Percentiles rank a stretch among this genome's conserved stretches.
These are phyloP conservation scores for Seriola quinqueradiata DNA, from an alignment of 2,113 vertebrate species.

Conservation along the genomic window DNA sequence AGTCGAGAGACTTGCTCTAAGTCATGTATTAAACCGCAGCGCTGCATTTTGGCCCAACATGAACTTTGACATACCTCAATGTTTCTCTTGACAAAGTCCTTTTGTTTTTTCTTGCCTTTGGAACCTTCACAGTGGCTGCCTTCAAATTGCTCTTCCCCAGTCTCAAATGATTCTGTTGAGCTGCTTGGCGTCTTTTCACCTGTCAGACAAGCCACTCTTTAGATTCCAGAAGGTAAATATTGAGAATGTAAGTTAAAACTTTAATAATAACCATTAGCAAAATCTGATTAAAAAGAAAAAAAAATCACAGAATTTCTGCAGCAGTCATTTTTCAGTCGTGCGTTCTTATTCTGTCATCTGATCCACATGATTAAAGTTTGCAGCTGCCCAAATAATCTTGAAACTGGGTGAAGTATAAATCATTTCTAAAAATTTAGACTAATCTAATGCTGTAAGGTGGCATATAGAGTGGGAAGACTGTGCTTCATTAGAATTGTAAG, in stretches of 20 bases:
- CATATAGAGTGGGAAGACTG: neutral
- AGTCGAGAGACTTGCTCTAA: constrained; percentile 12
- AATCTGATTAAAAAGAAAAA: neutral
- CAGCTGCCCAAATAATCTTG: neutral
- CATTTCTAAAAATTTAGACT: neutral
- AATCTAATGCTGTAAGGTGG: neutral
- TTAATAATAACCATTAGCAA: constrained; percentile 9
- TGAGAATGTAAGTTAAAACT: constrained; percentile 2
- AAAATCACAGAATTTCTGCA: neutral
- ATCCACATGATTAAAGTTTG: neutral
- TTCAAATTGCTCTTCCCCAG: constrained; percentile 45
- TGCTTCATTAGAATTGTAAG: neutral
- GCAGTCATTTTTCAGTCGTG: neutral
- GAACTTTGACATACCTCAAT: constrained; percentile 90
- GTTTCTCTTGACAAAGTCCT: constrained; percentile 93
- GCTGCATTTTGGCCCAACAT: constrained; percentile 45
- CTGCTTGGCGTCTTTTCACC: constrained; percentile 48
- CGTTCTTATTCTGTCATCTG: neutral
- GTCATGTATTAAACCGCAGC: constrained; percentile 45
- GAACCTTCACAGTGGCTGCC: constrained; percentile 51
- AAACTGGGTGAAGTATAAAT: neutral
- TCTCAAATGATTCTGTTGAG: constrained; percentile 38
- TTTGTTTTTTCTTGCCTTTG: constrained; percentile 80
- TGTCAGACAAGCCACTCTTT: constrained; percentile 43
- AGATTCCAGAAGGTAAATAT: constrained; percentile 10